phyloP scores from a whole-genome alignment of 2,113 vertebrate species.

The Nothoprocta perdicaria region DNA sequence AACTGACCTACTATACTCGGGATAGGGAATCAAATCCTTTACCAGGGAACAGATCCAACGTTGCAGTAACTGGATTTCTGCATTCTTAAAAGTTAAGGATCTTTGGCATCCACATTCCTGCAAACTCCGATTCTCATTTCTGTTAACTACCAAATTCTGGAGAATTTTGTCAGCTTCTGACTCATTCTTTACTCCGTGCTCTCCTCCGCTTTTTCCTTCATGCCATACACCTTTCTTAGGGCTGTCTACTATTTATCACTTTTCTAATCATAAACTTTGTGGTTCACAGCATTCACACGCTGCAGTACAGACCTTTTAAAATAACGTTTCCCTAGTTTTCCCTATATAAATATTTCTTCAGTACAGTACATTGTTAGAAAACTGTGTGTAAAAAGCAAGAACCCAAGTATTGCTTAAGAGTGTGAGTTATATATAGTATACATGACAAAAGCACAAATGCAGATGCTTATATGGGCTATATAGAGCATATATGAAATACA shows the following conservation, averaged over 20 bases:
- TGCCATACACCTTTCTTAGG: background rate
- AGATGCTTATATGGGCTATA: background rate
- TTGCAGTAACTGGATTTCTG: background rate
- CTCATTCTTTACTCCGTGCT: background rate
- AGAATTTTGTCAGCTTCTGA: constrained; percentile 48
- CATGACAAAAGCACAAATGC: background rate
- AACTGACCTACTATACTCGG: background rate
- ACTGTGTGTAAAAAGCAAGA: background rate
- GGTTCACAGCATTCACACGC: background rate
- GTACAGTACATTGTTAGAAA: background rate
- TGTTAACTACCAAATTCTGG: constrained; percentile 29
- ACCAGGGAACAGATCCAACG: background rate
- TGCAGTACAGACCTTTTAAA: background rate
- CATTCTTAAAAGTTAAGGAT: background rate
- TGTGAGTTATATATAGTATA: background rate
- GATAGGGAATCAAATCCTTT: background rate
- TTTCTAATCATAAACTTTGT: background rate
- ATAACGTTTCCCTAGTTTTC: background rate
- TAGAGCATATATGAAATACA: background rate
- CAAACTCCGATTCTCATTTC: constrained; percentile 26
- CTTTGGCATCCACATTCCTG: background rate
- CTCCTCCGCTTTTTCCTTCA: background rate
- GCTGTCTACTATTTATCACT: background rate
- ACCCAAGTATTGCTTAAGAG: background rate
- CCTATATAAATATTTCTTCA: background rate